These are phyloP conservation scores for Brachionus koreanus DNA, from an alignment of 1,140 invertebrate species.

Conservation along the genomic window DNA sequence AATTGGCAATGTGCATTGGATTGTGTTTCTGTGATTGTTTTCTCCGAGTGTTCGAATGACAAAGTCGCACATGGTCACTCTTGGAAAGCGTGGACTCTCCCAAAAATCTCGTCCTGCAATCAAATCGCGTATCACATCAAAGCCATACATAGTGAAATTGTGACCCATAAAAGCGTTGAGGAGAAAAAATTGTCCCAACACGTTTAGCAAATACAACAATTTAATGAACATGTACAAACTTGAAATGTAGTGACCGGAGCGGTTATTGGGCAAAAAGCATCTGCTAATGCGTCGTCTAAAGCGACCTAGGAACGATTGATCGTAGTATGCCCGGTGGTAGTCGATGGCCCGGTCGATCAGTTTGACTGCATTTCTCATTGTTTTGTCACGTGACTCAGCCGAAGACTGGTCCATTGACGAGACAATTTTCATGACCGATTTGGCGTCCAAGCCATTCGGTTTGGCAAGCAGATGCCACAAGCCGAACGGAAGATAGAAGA, in stretches of 20 bases:
- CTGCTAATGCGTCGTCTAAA: not conserved
- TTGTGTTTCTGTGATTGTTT: constrained; percentile 48
- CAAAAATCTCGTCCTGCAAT: constrained; percentile 45
- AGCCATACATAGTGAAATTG: constrained; percentile 47
- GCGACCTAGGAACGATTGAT: not conserved
- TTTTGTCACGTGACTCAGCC: constrained; percentile 1
- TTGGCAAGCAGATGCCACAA: constrained; percentile 38
- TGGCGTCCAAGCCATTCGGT: constrained; percentile 41
- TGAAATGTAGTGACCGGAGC: constrained; percentile 52
- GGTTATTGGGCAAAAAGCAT: constrained; percentile 45
- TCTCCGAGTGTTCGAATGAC: constrained; percentile 47
- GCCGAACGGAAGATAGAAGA: constrained; percentile 30
- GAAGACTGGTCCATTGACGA: not conserved
- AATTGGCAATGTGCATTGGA: constrained; percentile 49
- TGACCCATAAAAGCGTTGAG: constrained; percentile 51
- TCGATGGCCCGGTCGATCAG: constrained; percentile 43
- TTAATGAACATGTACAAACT: constrained; percentile 53
- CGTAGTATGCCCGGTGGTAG: not conserved
- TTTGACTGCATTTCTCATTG: not conserved
- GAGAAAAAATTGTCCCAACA: constrained; percentile 49
- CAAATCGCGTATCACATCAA: constrained; percentile 47
- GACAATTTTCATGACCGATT: constrained; percentile 6
- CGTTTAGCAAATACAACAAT: constrained; percentile 50
- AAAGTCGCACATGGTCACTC: constrained; percentile 48
- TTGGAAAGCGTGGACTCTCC: constrained; percentile 47